Conservation (phyloP, 2,888 invertebrate genomes). For the Mythimna pallens region DNA sequence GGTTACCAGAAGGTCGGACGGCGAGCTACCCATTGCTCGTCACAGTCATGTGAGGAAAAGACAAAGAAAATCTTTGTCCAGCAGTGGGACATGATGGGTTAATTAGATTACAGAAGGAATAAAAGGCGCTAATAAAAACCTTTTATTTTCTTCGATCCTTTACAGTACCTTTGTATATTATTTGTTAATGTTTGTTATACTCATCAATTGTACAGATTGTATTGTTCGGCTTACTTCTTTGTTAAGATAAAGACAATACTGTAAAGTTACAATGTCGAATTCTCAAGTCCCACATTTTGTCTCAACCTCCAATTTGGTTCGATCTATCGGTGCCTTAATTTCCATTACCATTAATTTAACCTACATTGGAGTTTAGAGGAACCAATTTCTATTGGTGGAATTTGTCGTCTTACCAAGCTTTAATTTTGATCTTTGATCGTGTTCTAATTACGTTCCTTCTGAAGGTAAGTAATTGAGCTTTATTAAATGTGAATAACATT, state of each 20-base stretch:
- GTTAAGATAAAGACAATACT: constrained; percentile 21
- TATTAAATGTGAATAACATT: constrained; percentile 15
- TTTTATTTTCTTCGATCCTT: background rate
- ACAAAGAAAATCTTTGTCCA: too few relatives aligned
- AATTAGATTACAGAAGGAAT: too few relatives aligned
- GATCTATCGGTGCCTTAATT: constrained; percentile 50
- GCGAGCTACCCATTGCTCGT: too few relatives aligned
- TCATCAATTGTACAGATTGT: background rate
- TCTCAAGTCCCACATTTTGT: constrained; percentile 33
- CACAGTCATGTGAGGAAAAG: too few relatives aligned
- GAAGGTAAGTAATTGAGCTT: constrained; percentile 30
- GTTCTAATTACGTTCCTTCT: constrained; percentile 41
- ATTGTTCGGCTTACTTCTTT: constrained; percentile 29
- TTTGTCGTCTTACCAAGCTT: constrained; percentile 43
- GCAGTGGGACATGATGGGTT: too few relatives aligned
- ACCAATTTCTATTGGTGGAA: constrained; percentile 46
- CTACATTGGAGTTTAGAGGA: constrained; percentile 35
- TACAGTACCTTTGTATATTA: background rate
- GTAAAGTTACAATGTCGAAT: background rate
- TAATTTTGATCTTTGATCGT: constrained; percentile 45
- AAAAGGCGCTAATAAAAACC: background rate
- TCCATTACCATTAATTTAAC: constrained; percentile 56
- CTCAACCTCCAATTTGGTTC: constrained; percentile 38
- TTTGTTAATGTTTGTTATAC: background rate
- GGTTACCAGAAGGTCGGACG: too few relatives aligned